phyloP scores from a whole-genome alignment of 2,888 invertebrate genomes.

The Parapristionchus giblindavisi region DNA sequence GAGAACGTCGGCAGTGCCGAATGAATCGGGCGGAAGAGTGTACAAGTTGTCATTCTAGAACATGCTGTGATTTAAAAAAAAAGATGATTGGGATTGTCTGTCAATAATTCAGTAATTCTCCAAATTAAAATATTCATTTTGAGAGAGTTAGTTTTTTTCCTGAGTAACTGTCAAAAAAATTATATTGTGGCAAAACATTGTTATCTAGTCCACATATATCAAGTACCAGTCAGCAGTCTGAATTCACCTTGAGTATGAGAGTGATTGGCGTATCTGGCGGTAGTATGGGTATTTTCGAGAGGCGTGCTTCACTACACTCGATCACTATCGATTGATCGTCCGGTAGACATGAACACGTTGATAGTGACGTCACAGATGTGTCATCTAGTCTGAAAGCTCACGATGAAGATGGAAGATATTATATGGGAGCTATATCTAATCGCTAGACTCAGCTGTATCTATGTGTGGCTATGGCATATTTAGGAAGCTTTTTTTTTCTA shows the following conservation, averaged over 20 bases:
- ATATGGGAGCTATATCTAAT: no score
- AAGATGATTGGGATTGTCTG: background rate
- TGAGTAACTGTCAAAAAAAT: background rate
- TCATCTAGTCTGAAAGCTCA: constrained; percentile 13
- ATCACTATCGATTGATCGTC: constrained; percentile 25
- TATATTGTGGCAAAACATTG: background rate
- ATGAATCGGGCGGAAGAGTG: constrained; percentile 13
- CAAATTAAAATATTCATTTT: no score
- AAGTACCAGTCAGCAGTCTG: background rate
- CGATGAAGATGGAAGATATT: no score
- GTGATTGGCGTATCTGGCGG: constrained; percentile 17
- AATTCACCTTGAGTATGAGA: constrained; percentile 11
- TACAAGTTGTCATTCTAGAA: constrained; percentile 3
- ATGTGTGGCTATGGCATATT: no score
- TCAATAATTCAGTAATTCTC: background rate
- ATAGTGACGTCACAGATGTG: background rate
- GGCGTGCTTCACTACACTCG: constrained; percentile 18
- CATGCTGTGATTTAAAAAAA: background rate
- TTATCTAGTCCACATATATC: background rate
- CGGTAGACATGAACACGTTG: constrained; percentile 18
- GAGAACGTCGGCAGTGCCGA: constrained; percentile 29
- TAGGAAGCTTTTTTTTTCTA: no score
- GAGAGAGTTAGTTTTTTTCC: no score
- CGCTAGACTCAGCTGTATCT: no score
- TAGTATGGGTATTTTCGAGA: background rate